Evolutionary conservation across 1,140 invertebrate species (phyloP), one percentile per base, ranked within the genome.

Genomic region (Drosophila navojoa): DNA sequence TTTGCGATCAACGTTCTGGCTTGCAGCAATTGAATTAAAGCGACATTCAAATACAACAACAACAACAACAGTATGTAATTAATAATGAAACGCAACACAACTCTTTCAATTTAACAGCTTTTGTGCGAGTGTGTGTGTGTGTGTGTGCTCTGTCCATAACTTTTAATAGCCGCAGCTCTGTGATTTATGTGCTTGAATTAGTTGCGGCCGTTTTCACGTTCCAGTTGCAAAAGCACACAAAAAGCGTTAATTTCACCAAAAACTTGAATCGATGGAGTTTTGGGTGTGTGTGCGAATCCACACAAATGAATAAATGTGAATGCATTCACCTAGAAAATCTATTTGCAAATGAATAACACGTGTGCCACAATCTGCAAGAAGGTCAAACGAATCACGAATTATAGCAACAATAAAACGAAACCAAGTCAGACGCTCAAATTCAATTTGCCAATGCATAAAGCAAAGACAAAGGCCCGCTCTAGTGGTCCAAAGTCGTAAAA

Each of bases 171-270:
- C 29, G n/a, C 32, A 19, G 27, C 49, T 22, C 44, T 47, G 63
- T 76, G 81, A 86, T 86, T 86, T 86, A 86, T 78, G 78, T 44
- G 60, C 54, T 62, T 35, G 54, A 86, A 77, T 85, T 66, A 85
- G 74, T 70, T 47, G 66, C 63, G 54, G 58, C 45, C 16, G 60
- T 57, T 63, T 63, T 66, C 19, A 66, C 52, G 52, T 35, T 35
- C 11, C 19, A 45, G 42, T 38, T 49, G 19, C 62, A 19, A 16
- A 55, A 5, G 10, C 10, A 47, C 55, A 52, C 40, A 35, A 22
- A 32, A 55, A 45, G 16, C 10, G 13, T 22, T 22, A 57, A 57
- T 25, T 54, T 35, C 32, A 11, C 50, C 49, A 81, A 53, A 73
- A 58, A 71, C 44, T 66, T 73, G 53, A 50, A 55, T 38, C 3